Conservation (phyloP, 2,113 vertebrate species). For the Campylomormyrus tamandua region DNA sequence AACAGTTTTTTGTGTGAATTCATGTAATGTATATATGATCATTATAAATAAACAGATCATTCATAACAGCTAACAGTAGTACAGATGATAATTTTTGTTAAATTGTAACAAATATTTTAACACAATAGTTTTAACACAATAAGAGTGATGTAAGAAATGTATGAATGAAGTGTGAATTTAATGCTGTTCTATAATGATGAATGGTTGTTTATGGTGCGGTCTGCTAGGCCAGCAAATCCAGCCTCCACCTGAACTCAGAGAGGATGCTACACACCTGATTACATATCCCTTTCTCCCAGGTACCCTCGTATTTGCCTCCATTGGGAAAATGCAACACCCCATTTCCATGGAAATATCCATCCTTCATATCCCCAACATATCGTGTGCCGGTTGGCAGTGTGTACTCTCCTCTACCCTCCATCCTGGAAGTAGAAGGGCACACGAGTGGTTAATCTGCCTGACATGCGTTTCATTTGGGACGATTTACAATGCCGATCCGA, state of each 20-base stretch:
- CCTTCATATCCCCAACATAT: constrained; percentile 76
- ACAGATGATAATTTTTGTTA: neutral
- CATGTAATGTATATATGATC: constrained; percentile 13
- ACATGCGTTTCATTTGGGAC: neutral
- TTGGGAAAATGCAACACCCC: constrained; percentile 71
- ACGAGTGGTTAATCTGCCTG: neutral
- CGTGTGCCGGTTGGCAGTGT: constrained; percentile 67
- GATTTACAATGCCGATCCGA: neutral
- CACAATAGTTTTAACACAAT: neutral
- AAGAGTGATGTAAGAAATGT: neutral
- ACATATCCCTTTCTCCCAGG: constrained; percentile 75
- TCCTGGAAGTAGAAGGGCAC: constrained; percentile 53
- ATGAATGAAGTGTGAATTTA: neutral
- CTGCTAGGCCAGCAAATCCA: neutral
- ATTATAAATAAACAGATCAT: neutral
- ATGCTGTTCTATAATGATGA: neutral
- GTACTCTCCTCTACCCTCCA: constrained; percentile 79
- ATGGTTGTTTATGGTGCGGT: neutral
- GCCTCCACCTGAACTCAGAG: neutral
- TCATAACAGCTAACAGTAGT: neutral
- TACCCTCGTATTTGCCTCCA: constrained; percentile 68
- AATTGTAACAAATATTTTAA: neutral
- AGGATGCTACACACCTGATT: constrained; percentile 56
- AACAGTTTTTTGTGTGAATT: neutral
- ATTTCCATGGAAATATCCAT: constrained; percentile 81